Evolutionary conservation across 2,888 invertebrate species (phyloP).

Genomic region (Lingula anatina): DNA sequence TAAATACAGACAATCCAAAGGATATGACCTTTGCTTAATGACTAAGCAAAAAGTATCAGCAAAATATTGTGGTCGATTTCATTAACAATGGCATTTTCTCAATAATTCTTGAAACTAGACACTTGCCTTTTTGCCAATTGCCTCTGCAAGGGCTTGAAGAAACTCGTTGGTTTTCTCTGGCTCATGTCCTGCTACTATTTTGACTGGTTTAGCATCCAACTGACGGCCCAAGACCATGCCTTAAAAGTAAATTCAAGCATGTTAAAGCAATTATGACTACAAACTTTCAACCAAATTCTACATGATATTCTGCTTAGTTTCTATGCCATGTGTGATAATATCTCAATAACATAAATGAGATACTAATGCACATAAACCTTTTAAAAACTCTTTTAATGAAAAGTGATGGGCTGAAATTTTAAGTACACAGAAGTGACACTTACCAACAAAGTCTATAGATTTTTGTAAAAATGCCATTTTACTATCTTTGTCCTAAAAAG

Average conservation of each 20-base stretch:
- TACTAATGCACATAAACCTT: too few species aligned
- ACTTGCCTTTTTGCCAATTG: slow-evolving; percentile 43
- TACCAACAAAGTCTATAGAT: slow-evolving; percentile 72
- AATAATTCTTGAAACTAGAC: too few species aligned
- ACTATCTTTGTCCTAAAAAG: slow-evolving; percentile 68
- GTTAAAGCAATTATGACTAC: neutral
- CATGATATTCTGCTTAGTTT: neutral
- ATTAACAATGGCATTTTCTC: too few species aligned
- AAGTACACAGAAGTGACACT: slow-evolving; percentile 54
- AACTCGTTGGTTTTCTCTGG: slow-evolving; percentile 89
- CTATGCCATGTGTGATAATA: too few species aligned
- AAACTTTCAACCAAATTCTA: too few species aligned
- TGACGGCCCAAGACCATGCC: slow-evolving; percentile 61
- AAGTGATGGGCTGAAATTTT: too few species aligned
- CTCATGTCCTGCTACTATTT: slow-evolving; percentile 95
- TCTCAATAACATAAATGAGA: too few species aligned
- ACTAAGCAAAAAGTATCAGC: too few species aligned
- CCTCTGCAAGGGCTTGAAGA: slow-evolving; percentile 70
- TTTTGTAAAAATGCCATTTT: slow-evolving; percentile 85
- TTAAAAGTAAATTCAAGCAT: slow-evolving; percentile 38
- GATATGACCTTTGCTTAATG: too few species aligned
- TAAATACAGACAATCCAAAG: too few species aligned
- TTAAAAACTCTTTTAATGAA: too few species aligned
- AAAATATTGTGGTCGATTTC: too few species aligned
- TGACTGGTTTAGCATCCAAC: slow-evolving; percentile 73